phyloP scores from a whole-genome alignment of 2,113 vertebrate genomes.

The human region GRCh38 chr18:45113001-45113500 shows the following conservation, averaged over 20 bases:
- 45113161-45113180: background rate
- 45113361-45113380: background rate
- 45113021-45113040: background rate
- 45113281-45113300: background rate
- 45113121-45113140: background rate
- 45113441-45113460: background rate
- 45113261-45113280: background rate
- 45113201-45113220: background rate
- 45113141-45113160: background rate
- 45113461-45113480: background rate
- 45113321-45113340: background rate
- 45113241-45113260: background rate
- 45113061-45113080: background rate
- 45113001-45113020: background rate
- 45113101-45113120: background rate
- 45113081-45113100: background rate
- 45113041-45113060: background rate
- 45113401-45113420: background rate
- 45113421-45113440: background rate
- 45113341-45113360: constrained; percentile 30
- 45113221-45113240: background rate
- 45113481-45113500: background rate
- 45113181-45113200: background rate
- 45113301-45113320: background rate
- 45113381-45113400: background rate